Base-by-base conservation (phyloP, 2,797 vertebrate genomes). In the Sebastes dallii region DNA sequence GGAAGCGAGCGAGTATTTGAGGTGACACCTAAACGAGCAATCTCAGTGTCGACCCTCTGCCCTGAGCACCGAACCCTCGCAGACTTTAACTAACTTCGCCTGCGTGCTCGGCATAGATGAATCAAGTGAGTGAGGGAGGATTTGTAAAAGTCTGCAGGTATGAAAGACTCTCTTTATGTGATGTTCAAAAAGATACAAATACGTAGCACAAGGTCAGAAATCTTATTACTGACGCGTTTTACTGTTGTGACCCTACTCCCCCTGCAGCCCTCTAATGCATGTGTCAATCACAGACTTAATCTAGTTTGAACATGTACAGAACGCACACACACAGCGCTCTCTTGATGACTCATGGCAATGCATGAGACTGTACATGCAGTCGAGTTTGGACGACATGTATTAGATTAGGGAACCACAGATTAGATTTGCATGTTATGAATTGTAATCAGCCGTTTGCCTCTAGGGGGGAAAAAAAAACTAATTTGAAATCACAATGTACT, bases 1-100 rank as follows among this genome's bases (percentile, higher is more conserved):
- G 88, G 86, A 93, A 88, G 88, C 85, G 89, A 91, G 89, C 73
- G 87, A 88, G 91, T 66, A 81, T 58, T 46, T 6, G 81, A 82
- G 74, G 85, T 77, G 86, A 87, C 83, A 90, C 83, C 77, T 80
- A 82, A 14, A 75, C 69, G 86, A 84, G 72, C 60, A 68, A 58
- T 34, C 62, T 80, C 20, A 20, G 78, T 27, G 75, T 73, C 62
- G 29, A 62, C n/a, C 30, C 24, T 72, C 25, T 8, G 62, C 14
- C 18, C 39, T 10, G 2, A 55, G 62, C 67, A 8, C 22, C 10
- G 14, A 79, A 52, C 30, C 36, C 32, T 13, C 2, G 6, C 36
- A 32, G 14, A 66, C 16, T 66, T 65, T 7, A 65, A 14, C 13
- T 24, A 6, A 55, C 30, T 20, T 62, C 62, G 50, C 18, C 54